These are phyloP conservation scores for Ptilonorhynchus violaceus DNA, from an alignment of 2,113 vertebrate species.

Conservation along the genomic window DNA sequence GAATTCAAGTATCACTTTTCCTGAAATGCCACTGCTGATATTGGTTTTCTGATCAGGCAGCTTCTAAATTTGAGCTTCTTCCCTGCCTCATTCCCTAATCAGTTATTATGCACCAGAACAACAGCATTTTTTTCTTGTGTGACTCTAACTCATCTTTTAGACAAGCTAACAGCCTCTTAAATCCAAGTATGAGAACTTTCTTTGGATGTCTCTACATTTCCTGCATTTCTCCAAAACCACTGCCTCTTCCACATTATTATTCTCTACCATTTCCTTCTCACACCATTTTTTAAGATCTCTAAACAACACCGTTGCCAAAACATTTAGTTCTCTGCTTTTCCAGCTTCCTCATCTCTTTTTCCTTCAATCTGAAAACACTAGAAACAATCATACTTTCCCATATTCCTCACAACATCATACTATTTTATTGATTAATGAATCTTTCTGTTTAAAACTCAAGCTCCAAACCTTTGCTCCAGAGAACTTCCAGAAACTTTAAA, in stretches of 20 bases:
- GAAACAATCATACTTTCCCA: not conserved
- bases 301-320: not conserved
- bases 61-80: not conserved
- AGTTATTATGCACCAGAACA: not conserved
- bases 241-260: not conserved
- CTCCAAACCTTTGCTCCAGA: not conserved
- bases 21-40: not conserved
- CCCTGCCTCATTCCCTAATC: not conserved
- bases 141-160: not conserved
- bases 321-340: not conserved
- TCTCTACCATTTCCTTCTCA: not conserved
- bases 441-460: not conserved
- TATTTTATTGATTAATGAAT: not conserved
- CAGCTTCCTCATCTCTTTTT: not conserved
- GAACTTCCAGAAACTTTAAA: not conserved
- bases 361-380: not conserved
- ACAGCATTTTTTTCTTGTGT: not conserved
- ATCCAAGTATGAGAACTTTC: not conserved
- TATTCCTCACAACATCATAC: not conserved
- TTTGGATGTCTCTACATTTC: not conserved
- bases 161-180: not conserved
- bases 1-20: conserved; percentile 13
- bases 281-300: not conserved
- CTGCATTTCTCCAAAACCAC: not conserved
- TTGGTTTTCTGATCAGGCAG: not conserved